Conservation (phyloP, 2,113 vertebrate genomes). For the Castor canadensis region DNA sequence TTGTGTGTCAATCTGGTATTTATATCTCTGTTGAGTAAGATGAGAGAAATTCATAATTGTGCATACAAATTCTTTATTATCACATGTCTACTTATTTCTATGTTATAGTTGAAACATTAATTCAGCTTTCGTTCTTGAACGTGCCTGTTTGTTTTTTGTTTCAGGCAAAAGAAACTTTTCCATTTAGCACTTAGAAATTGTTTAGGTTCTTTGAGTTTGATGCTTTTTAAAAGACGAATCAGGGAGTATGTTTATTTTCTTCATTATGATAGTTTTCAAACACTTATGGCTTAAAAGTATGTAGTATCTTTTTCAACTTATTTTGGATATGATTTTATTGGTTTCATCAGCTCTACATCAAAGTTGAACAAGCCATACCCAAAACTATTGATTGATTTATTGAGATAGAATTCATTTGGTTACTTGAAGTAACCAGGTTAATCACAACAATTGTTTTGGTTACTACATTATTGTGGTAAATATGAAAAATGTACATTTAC, state of each 20-base stretch:
- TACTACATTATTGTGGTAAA: not conserved
- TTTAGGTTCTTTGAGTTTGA: not conserved
- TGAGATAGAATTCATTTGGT: not conserved
- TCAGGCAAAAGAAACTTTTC: not conserved
- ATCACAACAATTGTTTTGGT: not conserved
- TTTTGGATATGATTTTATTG: not conserved
- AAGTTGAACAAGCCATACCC: not conserved
- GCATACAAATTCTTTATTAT: not conserved
- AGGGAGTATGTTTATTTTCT: not conserved
- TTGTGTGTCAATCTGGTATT: not conserved
- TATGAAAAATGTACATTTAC: not conserved
- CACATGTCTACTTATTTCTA: not conserved
- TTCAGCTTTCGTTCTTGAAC: not conserved
- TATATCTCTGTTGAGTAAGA: not conserved
- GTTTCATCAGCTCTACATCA: not conserved
- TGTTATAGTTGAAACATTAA: not conserved
- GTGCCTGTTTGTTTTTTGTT: not conserved
- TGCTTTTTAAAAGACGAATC: not conserved
- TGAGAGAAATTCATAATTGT: not conserved
- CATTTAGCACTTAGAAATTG: not conserved
- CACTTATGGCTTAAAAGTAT: not conserved
- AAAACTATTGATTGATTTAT: not conserved
- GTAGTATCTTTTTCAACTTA: not conserved
- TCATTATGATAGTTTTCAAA: not conserved
- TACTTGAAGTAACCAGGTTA: not conserved